phyloP scores from a whole-genome alignment of 2,888 invertebrate genomes.

The Lepidonotus clava region DNA sequence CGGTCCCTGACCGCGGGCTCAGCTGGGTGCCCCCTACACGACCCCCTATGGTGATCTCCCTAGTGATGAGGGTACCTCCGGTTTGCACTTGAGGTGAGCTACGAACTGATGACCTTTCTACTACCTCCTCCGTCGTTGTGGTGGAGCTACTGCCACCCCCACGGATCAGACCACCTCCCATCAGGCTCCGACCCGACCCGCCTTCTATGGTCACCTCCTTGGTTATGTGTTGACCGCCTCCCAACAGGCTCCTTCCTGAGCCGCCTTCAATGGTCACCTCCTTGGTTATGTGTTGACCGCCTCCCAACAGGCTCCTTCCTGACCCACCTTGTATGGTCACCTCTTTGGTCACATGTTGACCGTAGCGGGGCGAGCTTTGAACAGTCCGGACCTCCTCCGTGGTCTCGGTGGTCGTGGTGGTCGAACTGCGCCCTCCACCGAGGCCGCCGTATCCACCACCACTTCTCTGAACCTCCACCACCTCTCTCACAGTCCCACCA shows the following conservation, averaged over 20 bases:
- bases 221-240: neutral
- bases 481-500: neutral
- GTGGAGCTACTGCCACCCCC: too few relatives aligned
- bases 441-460: neutral
- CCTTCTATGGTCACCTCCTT: conserved; percentile 17
- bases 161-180: neutral
- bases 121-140: conserved; percentile 38
- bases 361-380: neutral
- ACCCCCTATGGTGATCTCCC: conserved; percentile 37
- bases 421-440: neutral
- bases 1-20: neutral
- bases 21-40: neutral
- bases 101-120: neutral
- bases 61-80: conserved; percentile 22
- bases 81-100: neutral
- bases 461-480: neutral
- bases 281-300: conserved; percentile 17
- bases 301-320: neutral
- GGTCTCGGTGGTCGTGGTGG: neutral
- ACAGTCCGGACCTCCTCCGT: neutral
- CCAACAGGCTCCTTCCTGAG: neutral
- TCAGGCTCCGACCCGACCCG: neutral
- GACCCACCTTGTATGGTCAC: neutral
- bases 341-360: neutral
- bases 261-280: conserved; percentile 23